Conservation (phyloP, 2,888 invertebrate species). For the Oxytorus armatus region DNA sequence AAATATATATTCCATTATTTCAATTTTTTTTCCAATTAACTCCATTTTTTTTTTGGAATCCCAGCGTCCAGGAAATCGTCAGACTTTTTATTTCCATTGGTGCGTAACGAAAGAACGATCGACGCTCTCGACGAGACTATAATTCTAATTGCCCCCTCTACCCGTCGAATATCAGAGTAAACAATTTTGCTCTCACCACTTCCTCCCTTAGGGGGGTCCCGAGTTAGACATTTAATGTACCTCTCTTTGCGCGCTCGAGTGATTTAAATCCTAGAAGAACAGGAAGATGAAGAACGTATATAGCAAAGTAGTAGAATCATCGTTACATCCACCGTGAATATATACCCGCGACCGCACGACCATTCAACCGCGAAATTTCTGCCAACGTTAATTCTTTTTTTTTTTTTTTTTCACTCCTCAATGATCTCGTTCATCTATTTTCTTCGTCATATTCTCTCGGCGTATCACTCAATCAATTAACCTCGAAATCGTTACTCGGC, state of each 20-base stretch:
- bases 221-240: slow-evolving; percentile 13
- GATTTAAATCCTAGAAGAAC: slow-evolving; percentile 39
- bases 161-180: slow-evolving; percentile 23
- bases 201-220: slow-evolving; percentile 51
- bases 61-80: not conserved
- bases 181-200: slow-evolving; percentile 26
- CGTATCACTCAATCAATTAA: slow-evolving; percentile 16
- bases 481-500: slow-evolving; percentile 57
- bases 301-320: slow-evolving; percentile 55
- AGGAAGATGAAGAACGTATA: slow-evolving; percentile 2
- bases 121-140: slow-evolving; percentile 35
- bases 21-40: too few species aligned
- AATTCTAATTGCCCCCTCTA: slow-evolving; percentile 41
- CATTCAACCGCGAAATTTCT: slow-evolving; percentile 62
- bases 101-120: slow-evolving; percentile 40
- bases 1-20: too few species aligned
- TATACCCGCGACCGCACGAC: slow-evolving; percentile 50
- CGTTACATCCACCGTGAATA: slow-evolving; percentile 49
- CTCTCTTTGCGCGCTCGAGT: slow-evolving; percentile 44
- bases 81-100: slow-evolving; percentile 39
- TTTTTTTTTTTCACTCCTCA: not conserved
- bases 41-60: too few species aligned
- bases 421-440: not conserved
- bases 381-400: slow-evolving; percentile 23
- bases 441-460: slow-evolving; percentile 33